Evolutionary conservation across 2,888 invertebrate species (phyloP), one percentile per base, ranked within the genome.

Genomic region (Uloborus plumipes): DNA sequence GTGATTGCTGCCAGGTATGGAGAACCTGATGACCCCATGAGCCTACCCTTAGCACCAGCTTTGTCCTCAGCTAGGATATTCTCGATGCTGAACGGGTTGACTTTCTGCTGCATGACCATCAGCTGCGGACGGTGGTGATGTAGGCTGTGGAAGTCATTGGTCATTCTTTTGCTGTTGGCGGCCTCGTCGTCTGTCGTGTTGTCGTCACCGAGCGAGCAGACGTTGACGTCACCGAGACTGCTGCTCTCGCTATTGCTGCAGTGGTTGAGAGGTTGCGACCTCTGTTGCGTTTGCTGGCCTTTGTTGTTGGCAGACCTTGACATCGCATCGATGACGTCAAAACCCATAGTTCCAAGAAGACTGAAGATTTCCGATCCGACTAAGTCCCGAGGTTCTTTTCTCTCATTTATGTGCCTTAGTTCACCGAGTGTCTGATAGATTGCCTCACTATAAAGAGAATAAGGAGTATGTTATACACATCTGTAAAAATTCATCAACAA

Each of bases 361-460:
- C 67, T 50, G 59, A 55, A 85, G 20, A 83, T 83, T 31, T 86
- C 86, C 6, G 53, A 61, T 2, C 86, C 86, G 1, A 86, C 84
- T 26, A 86, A 71, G 51, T 86, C 86, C 16, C 81, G 73, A 0
- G 85, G 71, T 69, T 84, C 84, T 72, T 86, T 86, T 14, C 51
- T 55, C n/a, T 53, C 65, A 59, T 86, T 86, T 55, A 85, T 69
- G 62, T 83, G 77, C 51, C 86, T 64, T 7, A 86, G 76, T 67
- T 86, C 86, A 15, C 77, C 67, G 13, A 86, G 64, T 0, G 85
- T 85, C 66, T 86, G 86, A 62, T 85, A 82, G n/a, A 86, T 86
- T 11, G 86, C 86, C 62, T 86, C 86, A 26, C 84, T 85, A 62
- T 66, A 81, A 47, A 20, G 15, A 53, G n/a, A 66, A 61, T 51